Percentiles rank a stretch among this genome's conserved stretches.
Evolutionary conservation across 2,797 vertebrate genomes (phyloP).

Genomic region (Notolabrus celidotus): DNA sequence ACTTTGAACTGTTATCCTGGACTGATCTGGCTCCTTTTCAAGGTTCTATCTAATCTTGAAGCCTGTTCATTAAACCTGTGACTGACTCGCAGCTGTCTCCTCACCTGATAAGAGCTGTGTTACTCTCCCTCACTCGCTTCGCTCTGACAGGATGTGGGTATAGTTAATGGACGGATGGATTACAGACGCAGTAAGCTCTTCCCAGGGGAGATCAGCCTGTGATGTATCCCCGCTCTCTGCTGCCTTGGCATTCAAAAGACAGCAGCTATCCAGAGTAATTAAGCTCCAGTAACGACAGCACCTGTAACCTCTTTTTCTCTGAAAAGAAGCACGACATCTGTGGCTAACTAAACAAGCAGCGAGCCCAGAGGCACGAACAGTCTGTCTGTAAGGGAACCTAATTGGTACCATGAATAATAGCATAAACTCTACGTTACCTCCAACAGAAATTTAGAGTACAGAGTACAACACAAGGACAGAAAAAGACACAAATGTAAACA

Average conservation of each 20-base stretch:
- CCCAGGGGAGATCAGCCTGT: constrained; percentile 17
- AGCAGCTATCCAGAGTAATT: constrained; percentile 57
- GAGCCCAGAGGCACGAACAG: constrained; percentile 4
- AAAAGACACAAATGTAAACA: constrained; percentile 17
- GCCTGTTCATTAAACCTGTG: not conserved
- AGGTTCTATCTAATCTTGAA: not conserved
- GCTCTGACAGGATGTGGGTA: constrained; percentile 3
- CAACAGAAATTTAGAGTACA: constrained; percentile 4
- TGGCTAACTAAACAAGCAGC: constrained; percentile 17
- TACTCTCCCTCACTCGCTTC: not conserved
- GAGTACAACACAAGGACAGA: constrained; percentile 1
- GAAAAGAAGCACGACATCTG: constrained; percentile 49
- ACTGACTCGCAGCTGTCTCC: not conserved
- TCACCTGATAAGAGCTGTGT: not conserved
- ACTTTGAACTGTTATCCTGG: no score
- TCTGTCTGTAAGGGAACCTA: constrained; percentile 16
- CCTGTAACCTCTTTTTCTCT: constrained; percentile 53
- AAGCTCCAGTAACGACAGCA: constrained; percentile 49
- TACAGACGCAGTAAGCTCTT: constrained; percentile 23
- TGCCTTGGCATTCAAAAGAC: constrained; percentile 42
- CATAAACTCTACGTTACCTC: not conserved
- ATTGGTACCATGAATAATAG: constrained; percentile 16
- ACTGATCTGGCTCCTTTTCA: not conserved
- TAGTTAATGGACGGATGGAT: constrained; percentile 12
- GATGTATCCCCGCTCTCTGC: constrained; percentile 32